Base-by-base conservation (phyloP, 1,140 invertebrate genomes). In the Intoshia linei region DNA sequence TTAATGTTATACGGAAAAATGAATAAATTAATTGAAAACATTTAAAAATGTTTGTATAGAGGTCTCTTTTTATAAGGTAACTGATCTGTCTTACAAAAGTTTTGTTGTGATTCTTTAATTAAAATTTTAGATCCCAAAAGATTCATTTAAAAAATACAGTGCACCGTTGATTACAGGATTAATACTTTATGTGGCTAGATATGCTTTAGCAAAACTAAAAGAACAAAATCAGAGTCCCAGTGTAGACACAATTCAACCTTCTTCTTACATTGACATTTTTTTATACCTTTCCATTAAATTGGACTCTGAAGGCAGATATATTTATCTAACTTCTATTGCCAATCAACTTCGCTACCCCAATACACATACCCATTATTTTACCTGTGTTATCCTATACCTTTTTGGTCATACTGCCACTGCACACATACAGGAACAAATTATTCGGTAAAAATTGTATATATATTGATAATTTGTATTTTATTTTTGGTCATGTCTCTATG, bases 311-410 rank as follows among this genome's bases (percentile, higher is more conserved):
- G 84, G 83, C 36, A 62, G 71, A 0, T 95, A 93, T 54, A 61
- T 98, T 44, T 90, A 95, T 57, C 63, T 98, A 45, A 98, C 95
- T 57, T 79, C 84, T 1, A 81, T 98, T 44, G 79, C 79, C 19
- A 95, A 98, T 62, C 87, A 98, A 50, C 60, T 98, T 44, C 66
- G 90, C 3, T 98, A 92, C 60, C 90, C 90, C 1, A 98, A 95
- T 58, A 87, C 78, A 46, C 84, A 98, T 56, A 98, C 90, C 1
- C 83, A 93, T 61, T 98, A 95, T 62, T 98, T 95, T 61, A 90
- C 79, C 45, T 90, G 83, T 54, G 76, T 77, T 7, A 63, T 98
- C 2, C 64, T 98, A 17, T 90, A 92, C 52, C 61, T 98, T 32
- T 98, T 98, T 57, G 74, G 74, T n/a, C 83, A 93, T 57, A 79